Percentiles rank a stretch among this genome's conserved stretches.
Evolutionary conservation across 2,888 invertebrate species (phyloP).

Genomic region (Steinernema carpocapsae): DNA sequence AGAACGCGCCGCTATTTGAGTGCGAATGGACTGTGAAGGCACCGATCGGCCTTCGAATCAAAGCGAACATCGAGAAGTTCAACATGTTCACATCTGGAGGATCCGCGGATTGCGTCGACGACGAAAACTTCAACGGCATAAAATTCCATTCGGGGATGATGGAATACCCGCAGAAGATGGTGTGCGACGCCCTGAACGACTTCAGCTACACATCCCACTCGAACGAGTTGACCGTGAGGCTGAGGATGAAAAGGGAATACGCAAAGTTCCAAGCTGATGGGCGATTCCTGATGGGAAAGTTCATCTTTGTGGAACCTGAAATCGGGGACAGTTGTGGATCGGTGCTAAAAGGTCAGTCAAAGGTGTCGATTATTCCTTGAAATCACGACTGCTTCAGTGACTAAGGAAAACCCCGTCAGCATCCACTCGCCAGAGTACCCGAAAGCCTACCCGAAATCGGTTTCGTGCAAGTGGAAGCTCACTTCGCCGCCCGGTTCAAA

Average conservation of each 20-base stretch:
- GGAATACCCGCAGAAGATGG: slow-evolving; percentile 49
- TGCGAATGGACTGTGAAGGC: slow-evolving; percentile 58
- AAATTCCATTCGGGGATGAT: slow-evolving; percentile 55
- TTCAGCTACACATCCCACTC: slow-evolving; percentile 51
- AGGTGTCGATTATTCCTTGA: background rate
- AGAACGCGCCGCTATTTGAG: slow-evolving; percentile 45
- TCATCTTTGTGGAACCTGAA: slow-evolving; percentile 33
- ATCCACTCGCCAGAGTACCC: slow-evolving; percentile 56
- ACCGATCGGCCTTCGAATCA: slow-evolving; percentile 47
- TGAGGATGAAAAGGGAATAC: slow-evolving; percentile 42
- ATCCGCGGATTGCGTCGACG: background rate
- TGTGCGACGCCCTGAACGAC: slow-evolving; percentile 43
- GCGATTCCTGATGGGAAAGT: slow-evolving; percentile 12
- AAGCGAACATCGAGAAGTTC: slow-evolving; percentile 44
- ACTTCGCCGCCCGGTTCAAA: slow-evolving; percentile 55
- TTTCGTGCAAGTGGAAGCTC: slow-evolving; percentile 57
- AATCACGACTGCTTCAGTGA: slow-evolving; percentile 39
- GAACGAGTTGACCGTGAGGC: slow-evolving; percentile 50
- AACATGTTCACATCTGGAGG: slow-evolving; percentile 18
- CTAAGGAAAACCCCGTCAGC: slow-evolving; percentile 18
- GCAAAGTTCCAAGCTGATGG: background rate
- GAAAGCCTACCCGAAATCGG: slow-evolving; percentile 51
- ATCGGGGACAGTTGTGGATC: slow-evolving; percentile 42
- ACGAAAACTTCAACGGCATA: slow-evolving; percentile 33
- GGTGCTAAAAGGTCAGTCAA: slow-evolving; percentile 37